phyloP scores from a whole-genome alignment of 2,888 invertebrate species.

The Napeogenes sylphis region DNA sequence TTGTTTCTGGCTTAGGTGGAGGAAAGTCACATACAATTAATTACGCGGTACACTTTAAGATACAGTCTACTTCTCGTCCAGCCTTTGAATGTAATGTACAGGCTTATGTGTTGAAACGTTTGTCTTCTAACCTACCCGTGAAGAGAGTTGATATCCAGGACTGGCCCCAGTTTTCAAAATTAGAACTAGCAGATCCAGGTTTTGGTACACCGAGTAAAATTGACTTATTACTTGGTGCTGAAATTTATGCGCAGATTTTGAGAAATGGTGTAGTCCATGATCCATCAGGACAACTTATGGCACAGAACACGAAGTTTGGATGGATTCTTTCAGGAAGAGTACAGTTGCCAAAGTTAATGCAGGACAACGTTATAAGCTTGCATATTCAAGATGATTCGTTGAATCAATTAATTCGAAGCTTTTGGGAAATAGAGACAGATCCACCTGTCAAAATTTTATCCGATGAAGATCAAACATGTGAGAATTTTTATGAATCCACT shows the following conservation, averaged over 20 bases:
- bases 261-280: constrained; percentile 26
- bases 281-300: constrained; percentile 22
- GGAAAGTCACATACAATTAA: constrained; percentile 28
- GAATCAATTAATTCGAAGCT: constrained; percentile 7
- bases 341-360: constrained; percentile 23
- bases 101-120: constrained; percentile 27
- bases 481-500: constrained; percentile 28
- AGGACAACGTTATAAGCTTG: background rate
- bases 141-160: constrained; percentile 16
- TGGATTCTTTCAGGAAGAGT: constrained; percentile 30
- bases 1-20: constrained; percentile 31
- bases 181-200: constrained; percentile 26
- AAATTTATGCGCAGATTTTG: constrained; percentile 31
- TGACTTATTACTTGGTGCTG: constrained; percentile 29
- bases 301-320: constrained; percentile 28
- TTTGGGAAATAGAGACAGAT: constrained; percentile 25
- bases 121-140: constrained; percentile 25
- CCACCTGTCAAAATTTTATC: constrained; percentile 2
- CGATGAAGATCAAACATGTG: constrained; percentile 27
- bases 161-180: constrained; percentile 20
- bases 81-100: constrained; percentile 12
- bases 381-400: background rate
- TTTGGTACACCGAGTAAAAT: constrained; percentile 31
- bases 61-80: constrained; percentile 7
- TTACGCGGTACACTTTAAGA: constrained; percentile 25